phyloP scores from a whole-genome alignment of 2,888 invertebrate species.

The Noctua fimbriata region DNA sequence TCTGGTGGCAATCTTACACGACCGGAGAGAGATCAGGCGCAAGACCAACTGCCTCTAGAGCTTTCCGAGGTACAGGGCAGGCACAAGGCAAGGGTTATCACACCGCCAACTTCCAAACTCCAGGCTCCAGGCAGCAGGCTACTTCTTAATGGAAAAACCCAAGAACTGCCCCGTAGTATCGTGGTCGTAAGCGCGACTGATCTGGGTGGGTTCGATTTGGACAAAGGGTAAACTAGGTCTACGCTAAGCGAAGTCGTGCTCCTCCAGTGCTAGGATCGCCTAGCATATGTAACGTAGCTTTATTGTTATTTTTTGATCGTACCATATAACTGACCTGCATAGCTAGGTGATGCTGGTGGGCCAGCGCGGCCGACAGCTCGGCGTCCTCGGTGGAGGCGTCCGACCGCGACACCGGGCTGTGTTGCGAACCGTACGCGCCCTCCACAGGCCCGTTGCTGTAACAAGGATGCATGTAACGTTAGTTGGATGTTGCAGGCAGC shows the following conservation, averaged over 20 bases:
- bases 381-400: conserved; percentile 90
- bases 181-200: not conserved
- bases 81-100: not conserved
- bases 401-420: conserved; percentile 89
- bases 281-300: not conserved
- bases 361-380: conserved; percentile 87
- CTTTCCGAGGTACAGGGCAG: not conserved
- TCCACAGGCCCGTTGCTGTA: conserved; percentile 89
- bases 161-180: not conserved
- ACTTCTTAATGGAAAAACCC: not conserved
- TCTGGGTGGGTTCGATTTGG: not conserved
- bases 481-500: not conserved
- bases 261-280: too few relatives aligned
- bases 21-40: not conserved
- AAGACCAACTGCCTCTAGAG: not conserved
- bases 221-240: not conserved
- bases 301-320: conserved; percentile 5
- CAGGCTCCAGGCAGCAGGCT: too few relatives aligned
- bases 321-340: conserved; percentile 83
- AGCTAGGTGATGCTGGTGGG: conserved; percentile 88
- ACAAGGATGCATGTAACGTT: conserved; percentile 65
- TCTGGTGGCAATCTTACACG: not conserved
- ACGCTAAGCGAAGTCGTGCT: not conserved
- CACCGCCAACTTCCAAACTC: not conserved
- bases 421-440: conserved; percentile 88